Conservation (phyloP, 1,140 invertebrate species). For the Gonatopus flavifemur region DNA sequence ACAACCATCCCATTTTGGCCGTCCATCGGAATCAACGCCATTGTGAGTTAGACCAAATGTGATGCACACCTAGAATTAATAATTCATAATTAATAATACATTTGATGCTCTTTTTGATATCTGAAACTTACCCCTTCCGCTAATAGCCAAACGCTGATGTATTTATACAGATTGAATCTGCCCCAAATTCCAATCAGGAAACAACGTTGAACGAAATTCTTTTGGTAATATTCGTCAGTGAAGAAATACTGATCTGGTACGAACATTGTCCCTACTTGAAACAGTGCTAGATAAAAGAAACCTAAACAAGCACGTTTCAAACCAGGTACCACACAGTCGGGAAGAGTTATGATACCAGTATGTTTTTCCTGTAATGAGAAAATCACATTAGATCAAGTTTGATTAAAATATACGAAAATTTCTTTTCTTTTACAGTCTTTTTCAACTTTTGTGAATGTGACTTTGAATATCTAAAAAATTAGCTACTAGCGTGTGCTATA, state of each 20-base stretch:
- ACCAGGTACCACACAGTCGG: slow-evolving; percentile 59
- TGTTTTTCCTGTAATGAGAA: slow-evolving; percentile 33
- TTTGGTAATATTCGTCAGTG: slow-evolving; percentile 64
- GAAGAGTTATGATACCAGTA: slow-evolving; percentile 22
- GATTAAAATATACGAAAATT: too few relatives aligned
- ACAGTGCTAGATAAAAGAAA: slow-evolving; percentile 71
- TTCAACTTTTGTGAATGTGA: too few relatives aligned
- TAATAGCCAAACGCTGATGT: slow-evolving; percentile 89
- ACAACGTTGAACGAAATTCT: slow-evolving; percentile 66
- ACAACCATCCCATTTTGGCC: slow-evolving; percentile 79
- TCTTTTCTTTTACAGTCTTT: too few relatives aligned
- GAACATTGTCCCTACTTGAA: slow-evolving; percentile 70
- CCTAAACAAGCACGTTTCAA: slow-evolving; percentile 65
- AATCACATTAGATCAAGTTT: too few relatives aligned
- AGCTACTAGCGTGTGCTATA: too few relatives aligned
- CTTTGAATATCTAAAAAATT: too few relatives aligned
- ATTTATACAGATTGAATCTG: slow-evolving; percentile 83
- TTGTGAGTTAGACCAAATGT: slow-evolving; percentile 80
- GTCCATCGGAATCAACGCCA: slow-evolving; percentile 66
- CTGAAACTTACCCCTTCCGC: slow-evolving; percentile 72
- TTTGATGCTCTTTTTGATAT: background rate
- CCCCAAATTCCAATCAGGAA: slow-evolving; percentile 80
- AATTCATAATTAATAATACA: too few relatives aligned
- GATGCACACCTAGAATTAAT: slow-evolving; percentile 60
- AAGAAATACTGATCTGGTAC: slow-evolving; percentile 74